These are phyloP conservation scores for Paguma larvata DNA, from an alignment of 2,797 vertebrate species.

Conservation along the genomic window DNA sequence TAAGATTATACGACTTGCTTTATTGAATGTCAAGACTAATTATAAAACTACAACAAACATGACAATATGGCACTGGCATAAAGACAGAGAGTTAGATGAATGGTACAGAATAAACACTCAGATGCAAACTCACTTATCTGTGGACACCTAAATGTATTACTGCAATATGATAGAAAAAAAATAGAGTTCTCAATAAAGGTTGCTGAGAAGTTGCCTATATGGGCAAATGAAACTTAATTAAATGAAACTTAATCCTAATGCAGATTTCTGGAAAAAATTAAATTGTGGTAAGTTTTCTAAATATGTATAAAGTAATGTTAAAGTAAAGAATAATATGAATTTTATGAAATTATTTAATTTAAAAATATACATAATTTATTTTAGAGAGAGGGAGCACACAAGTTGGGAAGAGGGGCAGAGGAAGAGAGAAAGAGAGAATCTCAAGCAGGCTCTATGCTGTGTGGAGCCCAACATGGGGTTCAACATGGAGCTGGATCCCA, in stretches of 20 bases:
- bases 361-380: no score
- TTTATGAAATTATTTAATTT: background rate
- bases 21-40: conserved; percentile 7
- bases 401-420: no score
- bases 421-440: no score
- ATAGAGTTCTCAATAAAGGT: background rate
- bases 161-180: background rate
- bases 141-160: background rate
- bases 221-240: background rate
- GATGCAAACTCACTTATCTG: background rate
- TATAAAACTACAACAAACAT: conserved; percentile 5
- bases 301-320: background rate
- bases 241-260: background rate
- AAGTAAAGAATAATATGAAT: background rate
- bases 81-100: background rate
- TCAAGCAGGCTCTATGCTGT: no score
- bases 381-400: no score
- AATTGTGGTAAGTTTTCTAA: background rate
- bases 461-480: no score
- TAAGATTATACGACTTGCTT: background rate
- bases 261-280: background rate
- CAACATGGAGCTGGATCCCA: no score
- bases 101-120: background rate
- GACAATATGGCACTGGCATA: background rate
- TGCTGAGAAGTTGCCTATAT: background rate